Evolutionary conservation across 2,888 invertebrate genomes (phyloP), one percentile per base, ranked within the genome.

Genomic region (Rhogogaster chlorosoma): DNA sequence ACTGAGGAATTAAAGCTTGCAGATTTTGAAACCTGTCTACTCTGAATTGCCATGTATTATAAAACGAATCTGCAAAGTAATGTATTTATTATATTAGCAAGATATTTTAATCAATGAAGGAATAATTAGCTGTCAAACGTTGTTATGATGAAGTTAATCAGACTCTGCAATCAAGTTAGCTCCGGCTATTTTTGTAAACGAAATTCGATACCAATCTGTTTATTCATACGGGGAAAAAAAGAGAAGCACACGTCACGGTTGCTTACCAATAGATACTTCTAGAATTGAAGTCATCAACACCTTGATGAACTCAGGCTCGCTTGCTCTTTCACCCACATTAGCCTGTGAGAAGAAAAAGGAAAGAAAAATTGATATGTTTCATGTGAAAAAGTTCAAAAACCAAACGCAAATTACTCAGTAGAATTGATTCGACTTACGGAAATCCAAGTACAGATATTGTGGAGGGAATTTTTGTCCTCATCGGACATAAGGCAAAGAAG

Each of bases 201-300:
- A 12, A n/a, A 53, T 53, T 26, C 3, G 12, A 61, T 3, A 26
- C 22, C 26, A 61, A 61, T 53, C n/a, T 53, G n/a, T 53, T 53
- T 7, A 53, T 53, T 53, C 53, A n/a, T n/a, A n/a, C n/a, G n/a
- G n/a, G n/a, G n/a, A 7, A 53, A 53, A 18, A 61, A n/a, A 70
- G n/a, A 45, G 4, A 15, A 45, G 12, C 3, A 15, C 36, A 70
- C 32, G 36, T 26, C 12, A 29, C 15, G 36, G 36, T 29, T 32
- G 70, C 89, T 94, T 94, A 93, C 96, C 95, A 86, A 97, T 95
- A 15, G 96, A 96, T 92, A 95, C 95, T 91, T 96, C 95, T 91
- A 96, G 96, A 87, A 97, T 95, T 42, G 96, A 96, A 89, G 96
- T 96, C 89, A 96, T 96, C 88, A 98, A 94, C 85, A 96, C 95